Evolutionary conservation across 2,113 vertebrate genomes (phyloP).

Genomic region (Dunckerocampus dactyliophorus): DNA sequence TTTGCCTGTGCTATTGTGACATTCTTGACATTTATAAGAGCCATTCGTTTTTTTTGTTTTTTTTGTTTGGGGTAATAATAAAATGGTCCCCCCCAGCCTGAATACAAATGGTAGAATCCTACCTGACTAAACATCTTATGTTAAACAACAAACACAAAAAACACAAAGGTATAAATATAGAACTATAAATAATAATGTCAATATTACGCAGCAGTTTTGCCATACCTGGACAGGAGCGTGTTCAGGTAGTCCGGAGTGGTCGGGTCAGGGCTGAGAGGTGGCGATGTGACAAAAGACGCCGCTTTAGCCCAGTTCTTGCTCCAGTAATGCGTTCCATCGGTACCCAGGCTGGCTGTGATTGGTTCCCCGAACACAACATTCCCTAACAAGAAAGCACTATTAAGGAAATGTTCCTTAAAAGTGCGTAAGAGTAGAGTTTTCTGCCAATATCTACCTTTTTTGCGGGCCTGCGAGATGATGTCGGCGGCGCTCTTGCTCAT

Average conservation of each 20-base stretch:
- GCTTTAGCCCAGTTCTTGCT: conserved; percentile 99
- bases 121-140: too few species aligned
- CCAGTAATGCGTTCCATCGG: conserved; percentile 97
- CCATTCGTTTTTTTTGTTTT: too few species aligned
- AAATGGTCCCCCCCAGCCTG: too few species aligned
- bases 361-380: conserved; percentile 97
- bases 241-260: conserved; percentile 97
- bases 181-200: too few species aligned
- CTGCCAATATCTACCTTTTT: conserved; percentile 78
- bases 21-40: too few species aligned
- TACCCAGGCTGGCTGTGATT: conserved; percentile 92
- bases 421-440: background rate
- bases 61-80: too few species aligned
- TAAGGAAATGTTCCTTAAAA: background rate
- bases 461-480: conserved; percentile 95
- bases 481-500: conserved; percentile 98
- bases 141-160: too few species aligned
- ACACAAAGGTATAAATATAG: too few species aligned
- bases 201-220: too few species aligned
- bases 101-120: too few species aligned
- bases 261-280: conserved; percentile 93
- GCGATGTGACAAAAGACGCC: conserved; percentile 92
- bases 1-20: background rate
- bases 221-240: conserved; percentile 89
- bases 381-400: conserved; percentile 64